Conservation (phyloP, 2,888 invertebrate genomes). For the Andrena bicolor region DNA sequence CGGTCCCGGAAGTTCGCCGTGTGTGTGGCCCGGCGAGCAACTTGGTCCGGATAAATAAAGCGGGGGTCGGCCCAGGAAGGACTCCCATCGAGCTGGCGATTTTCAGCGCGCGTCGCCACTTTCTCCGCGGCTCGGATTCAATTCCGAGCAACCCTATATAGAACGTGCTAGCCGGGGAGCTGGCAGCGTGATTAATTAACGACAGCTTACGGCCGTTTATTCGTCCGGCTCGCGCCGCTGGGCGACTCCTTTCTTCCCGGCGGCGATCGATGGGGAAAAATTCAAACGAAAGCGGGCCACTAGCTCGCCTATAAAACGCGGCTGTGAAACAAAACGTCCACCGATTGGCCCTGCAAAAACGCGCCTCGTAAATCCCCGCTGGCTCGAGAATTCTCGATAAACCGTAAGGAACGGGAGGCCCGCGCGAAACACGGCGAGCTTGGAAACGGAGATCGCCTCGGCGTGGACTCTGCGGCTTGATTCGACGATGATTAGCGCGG, state of each 20-base stretch:
- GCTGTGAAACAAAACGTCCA: slow-evolving; percentile 24
- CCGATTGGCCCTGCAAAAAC: slow-evolving; percentile 21
- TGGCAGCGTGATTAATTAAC: slow-evolving; percentile 40
- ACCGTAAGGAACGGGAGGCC: background rate
- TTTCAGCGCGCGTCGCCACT: slow-evolving; percentile 17
- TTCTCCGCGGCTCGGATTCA: background rate
- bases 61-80: slow-evolving; percentile 30
- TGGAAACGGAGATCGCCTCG: too few relatives aligned
- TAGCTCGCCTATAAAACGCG: slow-evolving; percentile 3
- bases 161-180: too few relatives aligned
- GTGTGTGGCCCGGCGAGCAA: slow-evolving; percentile 18
- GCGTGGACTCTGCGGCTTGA: too few relatives aligned
- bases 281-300: slow-evolving; percentile 16
- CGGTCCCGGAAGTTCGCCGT: slow-evolving; percentile 46
- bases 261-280: slow-evolving; percentile 35
- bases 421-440: too few relatives aligned
- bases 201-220: slow-evolving; percentile 15
- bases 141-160: too few relatives aligned
- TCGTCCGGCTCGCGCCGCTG: slow-evolving; percentile 4
- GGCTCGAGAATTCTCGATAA: slow-evolving; percentile 8
- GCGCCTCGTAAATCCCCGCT: background rate
- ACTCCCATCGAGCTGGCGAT: slow-evolving; percentile 41
- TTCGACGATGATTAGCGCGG: too few relatives aligned
- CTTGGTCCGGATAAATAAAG: slow-evolving; percentile 57
- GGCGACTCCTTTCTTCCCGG: slow-evolving; percentile 33